phyloP scores from a whole-genome alignment of 2,113 vertebrate species.

The Chrysemys picta region DNA sequence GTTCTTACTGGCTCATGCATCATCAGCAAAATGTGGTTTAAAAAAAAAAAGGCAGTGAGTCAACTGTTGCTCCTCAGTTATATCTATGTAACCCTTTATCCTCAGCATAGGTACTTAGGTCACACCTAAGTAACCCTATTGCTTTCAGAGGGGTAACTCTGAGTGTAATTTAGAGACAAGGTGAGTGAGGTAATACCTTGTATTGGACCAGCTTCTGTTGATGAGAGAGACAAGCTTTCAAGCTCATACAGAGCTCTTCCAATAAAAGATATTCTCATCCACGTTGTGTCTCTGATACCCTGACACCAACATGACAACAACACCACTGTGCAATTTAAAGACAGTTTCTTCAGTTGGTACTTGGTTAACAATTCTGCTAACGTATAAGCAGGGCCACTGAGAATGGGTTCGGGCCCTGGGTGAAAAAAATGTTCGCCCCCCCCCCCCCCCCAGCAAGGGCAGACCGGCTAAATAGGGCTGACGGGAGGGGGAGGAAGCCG shows the following conservation, averaged over 20 bases:
- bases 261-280: neutral
- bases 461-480: too few relatives aligned
- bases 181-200: neutral
- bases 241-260: neutral
- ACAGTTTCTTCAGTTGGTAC: neutral
- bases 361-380: neutral
- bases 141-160: neutral
- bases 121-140: neutral
- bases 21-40: rapidly evolving
- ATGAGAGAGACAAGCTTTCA: neutral
- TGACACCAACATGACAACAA: neutral
- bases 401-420: too few relatives aligned
- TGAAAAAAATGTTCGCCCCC: too few relatives aligned
- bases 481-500: too few relatives aligned
- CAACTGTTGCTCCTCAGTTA: neutral
- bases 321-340: neutral
- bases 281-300: neutral
- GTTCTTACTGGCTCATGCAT: neutral
- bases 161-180: neutral
- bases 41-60: neutral
- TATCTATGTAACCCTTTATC: neutral
- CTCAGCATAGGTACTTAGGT: neutral
- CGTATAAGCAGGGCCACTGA: too few relatives aligned
- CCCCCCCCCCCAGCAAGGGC: too few relatives aligned
- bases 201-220: neutral